Conservation (phyloP, 2,797 vertebrate genomes). For the Mastacembelus armatus region DNA sequence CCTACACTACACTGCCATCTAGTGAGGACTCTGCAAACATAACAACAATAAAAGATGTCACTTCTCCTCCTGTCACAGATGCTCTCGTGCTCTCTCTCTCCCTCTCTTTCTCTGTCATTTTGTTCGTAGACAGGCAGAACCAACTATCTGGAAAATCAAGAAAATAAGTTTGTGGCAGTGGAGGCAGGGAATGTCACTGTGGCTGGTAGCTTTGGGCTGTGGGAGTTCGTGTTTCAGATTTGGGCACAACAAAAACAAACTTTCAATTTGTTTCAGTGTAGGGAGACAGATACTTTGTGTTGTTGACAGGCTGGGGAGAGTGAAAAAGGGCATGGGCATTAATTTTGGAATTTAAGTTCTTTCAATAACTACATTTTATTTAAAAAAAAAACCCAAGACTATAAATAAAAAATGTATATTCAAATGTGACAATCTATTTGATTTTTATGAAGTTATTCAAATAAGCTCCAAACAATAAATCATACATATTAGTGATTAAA, state of each 20-base stretch:
- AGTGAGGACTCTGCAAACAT: slow-evolving; percentile 62
- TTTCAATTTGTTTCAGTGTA: slow-evolving; percentile 11
- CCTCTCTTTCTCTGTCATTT: slow-evolving; percentile 19
- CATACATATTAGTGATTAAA: neutral
- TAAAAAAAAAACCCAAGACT: too few relatives aligned
- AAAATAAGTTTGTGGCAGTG: slow-evolving; percentile 54
- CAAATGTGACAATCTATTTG: too few relatives aligned
- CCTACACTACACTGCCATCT: slow-evolving; percentile 80
- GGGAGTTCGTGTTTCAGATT: slow-evolving; percentile 36
- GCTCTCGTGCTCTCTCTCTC: neutral
- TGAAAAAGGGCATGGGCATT: neutral
- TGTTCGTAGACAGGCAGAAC: slow-evolving; percentile 50
- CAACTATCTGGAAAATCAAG: slow-evolving; percentile 68
- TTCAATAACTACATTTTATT: neutral
- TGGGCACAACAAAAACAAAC: slow-evolving; percentile 32
- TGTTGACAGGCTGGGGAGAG: neutral
- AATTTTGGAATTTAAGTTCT: neutral
- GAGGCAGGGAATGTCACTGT: slow-evolving; percentile 30
- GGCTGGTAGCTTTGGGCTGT: slow-evolving; percentile 42
- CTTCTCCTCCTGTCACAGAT: slow-evolving; percentile 46
- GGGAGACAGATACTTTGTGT: neutral
- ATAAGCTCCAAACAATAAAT: too few relatives aligned
- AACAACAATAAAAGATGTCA: slow-evolving; percentile 45
- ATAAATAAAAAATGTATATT: too few relatives aligned
- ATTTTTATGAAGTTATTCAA: too few relatives aligned